These are phyloP conservation scores for Hermetia illucens DNA, from an alignment of 1,140 invertebrate species.

Conservation along the genomic window DNA sequence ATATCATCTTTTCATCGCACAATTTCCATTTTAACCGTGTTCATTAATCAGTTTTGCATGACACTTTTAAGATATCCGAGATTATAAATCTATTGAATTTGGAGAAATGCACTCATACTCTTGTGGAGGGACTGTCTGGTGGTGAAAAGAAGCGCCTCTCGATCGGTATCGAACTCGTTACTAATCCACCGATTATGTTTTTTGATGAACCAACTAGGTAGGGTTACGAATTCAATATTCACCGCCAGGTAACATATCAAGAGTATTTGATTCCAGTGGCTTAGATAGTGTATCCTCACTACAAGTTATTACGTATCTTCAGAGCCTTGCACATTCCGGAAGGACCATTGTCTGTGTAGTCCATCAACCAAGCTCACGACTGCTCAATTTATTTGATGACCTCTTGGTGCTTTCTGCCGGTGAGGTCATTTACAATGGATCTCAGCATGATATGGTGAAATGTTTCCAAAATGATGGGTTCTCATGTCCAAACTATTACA, in stretches of 20 bases:
- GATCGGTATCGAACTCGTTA: constrained; percentile 70
- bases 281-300: constrained; percentile 59
- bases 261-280: constrained; percentile 35
- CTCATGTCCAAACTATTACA: constrained; percentile 48
- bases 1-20: background rate
- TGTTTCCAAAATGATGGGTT: constrained; percentile 37
- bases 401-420: constrained; percentile 43
- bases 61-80: constrained; percentile 36
- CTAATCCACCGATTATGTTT: constrained; percentile 58
- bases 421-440: constrained; percentile 41
- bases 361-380: constrained; percentile 76
- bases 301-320: constrained; percentile 51
- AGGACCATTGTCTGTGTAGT: constrained; percentile 73
- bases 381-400: constrained; percentile 59
- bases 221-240: constrained; percentile 8
- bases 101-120: constrained; percentile 43
- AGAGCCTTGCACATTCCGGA: constrained; percentile 51
- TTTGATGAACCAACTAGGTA: constrained; percentile 53
- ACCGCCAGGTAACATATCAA: background rate
- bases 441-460: constrained; percentile 35
- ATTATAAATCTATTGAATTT: constrained; percentile 43
- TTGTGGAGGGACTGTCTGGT: constrained; percentile 53
- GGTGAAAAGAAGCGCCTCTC: constrained; percentile 75
- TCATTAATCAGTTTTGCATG: too few relatives aligned
- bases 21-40: background rate